Evolutionary conservation across 92 coral and sea anemone genomes (phyloP).

Genomic region (Actinostola sp.): DNA sequence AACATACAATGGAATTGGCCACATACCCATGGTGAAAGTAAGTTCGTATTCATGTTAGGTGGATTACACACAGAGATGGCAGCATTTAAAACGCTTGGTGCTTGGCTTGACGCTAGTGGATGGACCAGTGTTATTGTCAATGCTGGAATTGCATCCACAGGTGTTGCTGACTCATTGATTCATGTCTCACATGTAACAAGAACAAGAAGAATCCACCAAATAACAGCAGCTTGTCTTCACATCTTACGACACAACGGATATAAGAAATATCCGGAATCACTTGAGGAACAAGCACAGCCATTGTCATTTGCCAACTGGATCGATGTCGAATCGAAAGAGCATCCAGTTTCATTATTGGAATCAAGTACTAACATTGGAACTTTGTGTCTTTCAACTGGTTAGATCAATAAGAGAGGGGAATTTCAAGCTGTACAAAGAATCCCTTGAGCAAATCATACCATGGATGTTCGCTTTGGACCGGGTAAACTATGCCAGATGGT

Average conservation of each 20-base stretch:
- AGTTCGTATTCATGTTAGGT: conserved; percentile 33
- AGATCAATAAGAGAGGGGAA: conserved; percentile 49
- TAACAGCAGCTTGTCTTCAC: conserved; percentile 1
- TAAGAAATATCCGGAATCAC: no score
- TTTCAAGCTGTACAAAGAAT: conserved; percentile 35
- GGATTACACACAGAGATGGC: conserved; percentile 27
- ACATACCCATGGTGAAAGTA: conserved; percentile 41
- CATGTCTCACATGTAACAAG: conserved; percentile 27
- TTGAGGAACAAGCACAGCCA: no score
- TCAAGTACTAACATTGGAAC: background rate
- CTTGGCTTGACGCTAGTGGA: conserved; percentile 37
- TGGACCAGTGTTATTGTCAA: conserved; percentile 24
- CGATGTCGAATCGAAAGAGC: no score
- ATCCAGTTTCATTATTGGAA: background rate
- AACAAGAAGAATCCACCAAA: conserved; percentile 28
- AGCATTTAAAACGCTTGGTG: conserved; percentile 29
- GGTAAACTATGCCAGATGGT: conserved; percentile 64
- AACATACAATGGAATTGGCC: conserved; percentile 42
- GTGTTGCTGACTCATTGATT: conserved; percentile 42
- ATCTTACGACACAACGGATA: no score
- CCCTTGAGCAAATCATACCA: conserved; percentile 37
- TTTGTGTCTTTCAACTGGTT: conserved; percentile 15
- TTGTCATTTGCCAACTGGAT: no score
- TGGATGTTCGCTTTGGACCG: conserved; percentile 62
- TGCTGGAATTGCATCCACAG: conserved; percentile 23